Base-by-base conservation (phyloP, 2,888 invertebrate genomes). In the Drosophila infuscata region DNA sequence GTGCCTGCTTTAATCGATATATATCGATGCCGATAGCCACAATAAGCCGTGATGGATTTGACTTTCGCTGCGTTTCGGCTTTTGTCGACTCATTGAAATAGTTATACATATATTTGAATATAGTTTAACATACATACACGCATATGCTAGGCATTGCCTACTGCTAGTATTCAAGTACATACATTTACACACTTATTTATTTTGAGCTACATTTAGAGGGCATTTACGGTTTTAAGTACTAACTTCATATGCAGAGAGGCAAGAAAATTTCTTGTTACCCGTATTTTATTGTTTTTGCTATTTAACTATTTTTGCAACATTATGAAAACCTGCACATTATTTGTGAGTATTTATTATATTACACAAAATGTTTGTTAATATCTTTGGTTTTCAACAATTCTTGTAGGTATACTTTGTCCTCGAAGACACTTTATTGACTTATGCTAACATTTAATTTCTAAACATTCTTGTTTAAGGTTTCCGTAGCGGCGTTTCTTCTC, bases 401-500 rank as follows among this genome's bases (percentile, higher is more conserved):
- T 25, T 65, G 32, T 32, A 17, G 38, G 35, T 75, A 46, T 63
- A 48, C 60, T 41, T 49, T 58, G 60, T 66, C 60, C 11, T 41
- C 9, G 11, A 64, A 61, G 63, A 76, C 71, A 67, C 46, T 30
- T 43, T 30, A 36, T 38, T 56, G 8, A 51, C 64, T 49, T 81
- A 76, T 32, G 48, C 75, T 88, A 76, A 72, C 33, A 53, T 71
- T 74, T 60, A 49, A 60, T 72, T 67, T 46, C 70, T 81, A 76
- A 81, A 69, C 71, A 49, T 72, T 82, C 48, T 76, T 57, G 41
- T 72, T 64, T 69, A 86, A 86, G 85, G 85, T 86, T 89, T 85
- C 79, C 80, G 85, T 86, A 86, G 85, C 85, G 89, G 85, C 85
- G 85, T 88, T 82, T 69, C 8, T 73, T 60, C 53, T 64, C 76